Conservation (phyloP, 2,797 vertebrate genomes). For the Peromyscus eremicus region DNA sequence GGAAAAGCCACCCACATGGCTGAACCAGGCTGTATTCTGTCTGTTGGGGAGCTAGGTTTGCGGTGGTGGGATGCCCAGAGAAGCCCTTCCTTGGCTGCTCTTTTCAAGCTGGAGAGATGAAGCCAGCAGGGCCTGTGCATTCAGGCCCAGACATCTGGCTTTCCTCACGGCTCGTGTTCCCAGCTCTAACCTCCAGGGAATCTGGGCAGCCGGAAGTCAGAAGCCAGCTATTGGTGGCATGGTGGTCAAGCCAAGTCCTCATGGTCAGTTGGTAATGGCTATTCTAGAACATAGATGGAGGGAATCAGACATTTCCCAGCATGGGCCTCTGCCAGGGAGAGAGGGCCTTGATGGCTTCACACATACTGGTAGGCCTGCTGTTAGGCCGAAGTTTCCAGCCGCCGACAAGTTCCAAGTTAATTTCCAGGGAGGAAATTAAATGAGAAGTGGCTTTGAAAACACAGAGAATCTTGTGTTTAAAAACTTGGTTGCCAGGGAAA, state of each 20-base stretch:
- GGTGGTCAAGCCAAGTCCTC: background rate
- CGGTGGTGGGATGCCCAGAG: background rate
- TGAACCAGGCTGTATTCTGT: background rate
- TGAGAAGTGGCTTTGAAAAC: slow-evolving; percentile 83
- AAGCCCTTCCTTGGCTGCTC: background rate
- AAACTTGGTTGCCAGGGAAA: slow-evolving; percentile 88
- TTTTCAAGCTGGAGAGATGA: background rate
- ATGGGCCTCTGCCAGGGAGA: background rate
- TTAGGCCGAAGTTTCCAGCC: slow-evolving; percentile 45
- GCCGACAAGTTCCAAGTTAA: slow-evolving; percentile 70
- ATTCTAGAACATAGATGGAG: background rate
- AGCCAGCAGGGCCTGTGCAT: background rate
- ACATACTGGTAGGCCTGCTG: slow-evolving; percentile 48
- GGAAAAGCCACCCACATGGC: accelerated
- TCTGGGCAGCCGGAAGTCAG: background rate
- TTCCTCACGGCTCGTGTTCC: accelerated
- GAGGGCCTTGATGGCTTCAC: background rate
- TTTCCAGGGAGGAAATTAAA: slow-evolving; percentile 83
- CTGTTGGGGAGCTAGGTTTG: background rate
- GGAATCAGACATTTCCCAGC: background rate
- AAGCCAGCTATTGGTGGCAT: background rate
- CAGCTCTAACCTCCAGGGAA: background rate
- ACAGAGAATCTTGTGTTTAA: slow-evolving; percentile 83
- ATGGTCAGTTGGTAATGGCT: background rate
- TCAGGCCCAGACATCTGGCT: no score